phyloP scores from a whole-genome alignment of 2,797 vertebrate species.

The Astyanax mexicanus region DNA sequence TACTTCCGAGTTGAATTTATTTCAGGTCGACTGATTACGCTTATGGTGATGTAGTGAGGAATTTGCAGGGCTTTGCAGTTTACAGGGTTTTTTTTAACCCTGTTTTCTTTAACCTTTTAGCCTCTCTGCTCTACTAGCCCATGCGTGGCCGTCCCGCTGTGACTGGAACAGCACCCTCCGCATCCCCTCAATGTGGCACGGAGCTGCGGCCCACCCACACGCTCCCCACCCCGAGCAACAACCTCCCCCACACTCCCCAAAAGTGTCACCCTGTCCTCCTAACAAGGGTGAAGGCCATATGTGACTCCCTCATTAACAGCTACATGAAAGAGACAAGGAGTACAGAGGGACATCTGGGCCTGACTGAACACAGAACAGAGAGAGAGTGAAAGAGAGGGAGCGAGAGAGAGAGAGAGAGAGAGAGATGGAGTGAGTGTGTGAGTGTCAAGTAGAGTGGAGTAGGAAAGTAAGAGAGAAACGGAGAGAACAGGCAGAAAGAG shows the following conservation, averaged over 20 bases:
- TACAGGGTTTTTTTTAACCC: not conserved
- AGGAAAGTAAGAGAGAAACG: not conserved
- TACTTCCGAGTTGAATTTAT: no score
- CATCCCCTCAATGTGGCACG: slow-evolving; percentile 51
- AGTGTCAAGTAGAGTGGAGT: slow-evolving; percentile 27
- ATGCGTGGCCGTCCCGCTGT: slow-evolving; percentile 7
- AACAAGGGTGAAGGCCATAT: slow-evolving; percentile 67
- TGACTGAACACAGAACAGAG: slow-evolving; percentile 48
- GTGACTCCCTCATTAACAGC: slow-evolving; percentile 64
- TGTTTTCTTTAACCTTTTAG: slow-evolving; percentile 39
- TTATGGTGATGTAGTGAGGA: not conserved
- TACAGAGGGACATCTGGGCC: slow-evolving; percentile 64
- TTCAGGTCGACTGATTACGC: no score
- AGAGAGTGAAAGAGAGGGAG: slow-evolving; percentile 45
- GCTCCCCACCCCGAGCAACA: slow-evolving; percentile 43
- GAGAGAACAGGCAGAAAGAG: not conserved
- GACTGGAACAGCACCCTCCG: slow-evolving; percentile 50
- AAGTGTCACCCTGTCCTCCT: slow-evolving; percentile 63
- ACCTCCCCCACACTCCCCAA: slow-evolving; percentile 52
- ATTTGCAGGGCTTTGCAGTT: not conserved
- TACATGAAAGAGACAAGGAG: slow-evolving; percentile 63
- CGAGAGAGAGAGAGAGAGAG: slow-evolving; percentile 17
- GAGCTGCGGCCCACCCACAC: slow-evolving; percentile 49
- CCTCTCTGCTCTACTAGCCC: not conserved
- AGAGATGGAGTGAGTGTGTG: not conserved